Conservation (phyloP, 2,888 invertebrate genomes). For the Lacanobia oleracea region DNA sequence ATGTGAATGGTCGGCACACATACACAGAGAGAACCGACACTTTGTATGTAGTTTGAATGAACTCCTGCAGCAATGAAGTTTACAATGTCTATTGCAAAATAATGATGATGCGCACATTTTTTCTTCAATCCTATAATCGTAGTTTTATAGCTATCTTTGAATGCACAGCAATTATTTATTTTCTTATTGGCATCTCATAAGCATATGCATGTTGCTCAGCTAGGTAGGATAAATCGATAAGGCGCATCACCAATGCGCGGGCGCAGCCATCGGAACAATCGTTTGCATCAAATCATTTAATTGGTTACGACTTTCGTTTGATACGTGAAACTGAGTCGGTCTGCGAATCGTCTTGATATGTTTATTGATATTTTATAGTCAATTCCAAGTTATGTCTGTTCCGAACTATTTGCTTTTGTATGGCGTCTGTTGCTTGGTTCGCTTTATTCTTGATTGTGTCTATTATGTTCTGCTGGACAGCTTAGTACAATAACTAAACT, state of each 20-base stretch:
- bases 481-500: slow-evolving; percentile 14
- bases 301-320: slow-evolving; percentile 69
- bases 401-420: slow-evolving; percentile 61
- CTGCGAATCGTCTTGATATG: slow-evolving; percentile 65
- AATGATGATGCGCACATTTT: not conserved
- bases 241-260: slow-evolving; percentile 31
- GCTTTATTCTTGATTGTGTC: slow-evolving; percentile 50
- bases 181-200: slow-evolving; percentile 28
- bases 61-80: not conserved
- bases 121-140: not conserved
- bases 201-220: slow-evolving; percentile 1
- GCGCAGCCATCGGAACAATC: slow-evolving; percentile 51
- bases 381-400: slow-evolving; percentile 52
- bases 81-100: slow-evolving; percentile 7
- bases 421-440: slow-evolving; percentile 21
- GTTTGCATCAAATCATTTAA: slow-evolving; percentile 59
- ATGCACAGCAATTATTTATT: slow-evolving; percentile 34
- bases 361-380: slow-evolving; percentile 69
- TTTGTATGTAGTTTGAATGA: slow-evolving; percentile 20
- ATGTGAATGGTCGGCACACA: slow-evolving; percentile 20
- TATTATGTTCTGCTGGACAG: slow-evolving; percentile 30
- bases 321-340: slow-evolving; percentile 62
- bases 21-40: not conserved
- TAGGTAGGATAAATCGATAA: slow-evolving; percentile 32
- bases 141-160: slow-evolving; percentile 20